Base-by-base conservation (phyloP, 2,797 vertebrate genomes). In the Gouania willdenowi region DNA sequence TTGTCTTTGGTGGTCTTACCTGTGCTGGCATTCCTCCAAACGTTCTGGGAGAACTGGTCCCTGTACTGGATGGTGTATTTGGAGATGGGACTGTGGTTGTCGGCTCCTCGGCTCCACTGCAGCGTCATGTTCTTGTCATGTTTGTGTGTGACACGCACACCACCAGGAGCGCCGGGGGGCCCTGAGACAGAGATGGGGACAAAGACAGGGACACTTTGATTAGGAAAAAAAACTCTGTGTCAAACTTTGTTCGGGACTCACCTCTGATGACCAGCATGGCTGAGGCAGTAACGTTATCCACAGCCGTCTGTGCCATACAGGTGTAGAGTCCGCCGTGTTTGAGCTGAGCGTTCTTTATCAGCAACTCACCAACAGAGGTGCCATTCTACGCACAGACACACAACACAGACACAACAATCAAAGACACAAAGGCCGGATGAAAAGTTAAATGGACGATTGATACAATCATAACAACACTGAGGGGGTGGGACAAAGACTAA, bases 61-160 rank as follows among this genome's bases (percentile, higher is more conserved):
- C 89, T 90, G 76, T 87, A 89, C 70, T 98, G 94, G 72, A 98
- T 85, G 26, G 79, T 94, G 37, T 98, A 98, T 74, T 91, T 96
- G 68, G 94, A 95, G 81, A 99, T 97, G 46, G 96, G 96, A 58
- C 91, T 98, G 45, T 94, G 93, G 85, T 99, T 97, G 84, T 97
- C 93, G 50, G 93, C 88, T 26, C 96, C 96, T 1, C 91, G 92
- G 71, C 94, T 98, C 97, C 97, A 98, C 8, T 88, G 89, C 46
- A 99, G 72, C 2, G 77, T 89, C 33, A 92, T 88, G 12, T 73
- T 89, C 55, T 86, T 93, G 41, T 91, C 89, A 61, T 70, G 86
- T 26, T 89, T 85, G 16, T 94, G 83, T 64, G 89, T 87, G 68
- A 94, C 77, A 71, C 90, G 86, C 40, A 99, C 77, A 28, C 96